Evolutionary conservation across 92 coral and sea anemone genomes (phyloP).

Genomic region (Phenganax subtilis): DNA sequence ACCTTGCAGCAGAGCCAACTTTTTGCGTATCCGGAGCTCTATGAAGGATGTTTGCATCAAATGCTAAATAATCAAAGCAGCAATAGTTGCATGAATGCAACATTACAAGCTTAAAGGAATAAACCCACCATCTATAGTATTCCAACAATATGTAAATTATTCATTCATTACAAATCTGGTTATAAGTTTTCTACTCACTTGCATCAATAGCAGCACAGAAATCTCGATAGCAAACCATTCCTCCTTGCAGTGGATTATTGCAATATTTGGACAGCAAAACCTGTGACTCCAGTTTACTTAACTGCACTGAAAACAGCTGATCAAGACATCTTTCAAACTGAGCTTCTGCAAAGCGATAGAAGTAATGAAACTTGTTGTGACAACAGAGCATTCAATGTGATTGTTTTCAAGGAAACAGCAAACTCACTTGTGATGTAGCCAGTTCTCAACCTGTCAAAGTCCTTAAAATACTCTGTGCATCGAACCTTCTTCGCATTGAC

Average conservation of each 20-base stretch:
- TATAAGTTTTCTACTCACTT: constrained; percentile 41
- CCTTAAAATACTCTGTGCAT: constrained; percentile 91
- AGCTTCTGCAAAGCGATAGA: constrained; percentile 50
- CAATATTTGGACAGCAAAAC: constrained; percentile 80
- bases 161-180: no score
- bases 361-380: not conserved
- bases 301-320: constrained; percentile 84
- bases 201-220: constrained; percentile 93
- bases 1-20: constrained; percentile 88
- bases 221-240: constrained; percentile 78
- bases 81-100: no score
- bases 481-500: constrained; percentile 91
- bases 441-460: constrained; percentile 86
- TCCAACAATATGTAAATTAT: no score
- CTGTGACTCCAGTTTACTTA: constrained; percentile 66
- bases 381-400: not conserved
- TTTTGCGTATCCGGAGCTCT: constrained; percentile 77
- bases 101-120: no score
- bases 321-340: constrained; percentile 98
- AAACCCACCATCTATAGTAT: no score
- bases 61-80: constrained; percentile 41
- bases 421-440: constrained; percentile 95
- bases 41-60: constrained; percentile 73
- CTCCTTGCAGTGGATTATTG: constrained; percentile 81
- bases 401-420: not conserved